Evolutionary conservation across 1,140 invertebrate species (phyloP), one percentile per base, ranked within the genome.

Genomic region (Eriocheir sinensis): DNA sequence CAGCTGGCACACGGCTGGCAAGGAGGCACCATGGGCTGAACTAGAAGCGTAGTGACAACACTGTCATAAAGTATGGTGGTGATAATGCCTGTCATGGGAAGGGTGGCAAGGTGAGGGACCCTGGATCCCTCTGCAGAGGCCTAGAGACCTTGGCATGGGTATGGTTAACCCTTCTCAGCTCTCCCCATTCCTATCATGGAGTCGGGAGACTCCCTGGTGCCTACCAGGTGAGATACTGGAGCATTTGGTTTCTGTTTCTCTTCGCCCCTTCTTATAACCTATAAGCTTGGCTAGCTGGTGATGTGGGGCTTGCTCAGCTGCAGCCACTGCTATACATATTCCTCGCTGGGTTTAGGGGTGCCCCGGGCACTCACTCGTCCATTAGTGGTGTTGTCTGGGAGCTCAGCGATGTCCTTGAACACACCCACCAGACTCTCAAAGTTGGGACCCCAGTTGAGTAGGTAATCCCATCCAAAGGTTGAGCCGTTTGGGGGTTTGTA

Each of bases 401-500:
- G 97, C 97, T 99, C 98, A 27, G 98, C 99, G 96, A 99, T 99
- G 96, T 99, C 99, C 97, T 99, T 99, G 96, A 99, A 99, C 72
- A 99, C 99, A 0, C 99, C 99, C 86, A 99, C 98, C 96, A 99
- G 97, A 96, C 98, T 99, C 96, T 99, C 98, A 96, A 99, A 99
- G 97, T 99, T 99, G 9, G 99, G 99, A 12, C 99, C 98, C 99
- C 99, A 99, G 97, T 99, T 99, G 27, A 99, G 97, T 91, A 99
- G 97, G 96, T 99, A 99, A 96, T 99, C 99, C 98, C 99, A 99
- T 86, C 98, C 98, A 41, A 99, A 97, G 3, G 98, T 97, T 1
- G 98, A 98, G 15, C 98, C 98, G 95, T 98, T 98, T 4, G 98
- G 97, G 90, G 98, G 98, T 94, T 98, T 97, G 96, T 98, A 98